Conservation (phyloP, 2,113 vertebrate genomes). For the Fregata magnificens region DNA sequence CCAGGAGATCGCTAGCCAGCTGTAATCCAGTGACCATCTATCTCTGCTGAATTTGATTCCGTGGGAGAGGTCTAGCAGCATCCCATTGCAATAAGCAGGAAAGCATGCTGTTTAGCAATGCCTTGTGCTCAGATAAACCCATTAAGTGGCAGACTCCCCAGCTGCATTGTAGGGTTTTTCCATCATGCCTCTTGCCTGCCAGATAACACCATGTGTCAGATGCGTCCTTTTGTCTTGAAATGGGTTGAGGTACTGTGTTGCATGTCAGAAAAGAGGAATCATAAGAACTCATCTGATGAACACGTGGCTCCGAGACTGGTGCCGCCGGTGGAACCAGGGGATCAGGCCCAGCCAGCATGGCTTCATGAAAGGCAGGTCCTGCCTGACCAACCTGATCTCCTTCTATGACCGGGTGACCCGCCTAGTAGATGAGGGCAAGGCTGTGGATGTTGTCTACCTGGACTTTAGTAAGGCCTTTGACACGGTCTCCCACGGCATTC, state of each 20-base stretch:
- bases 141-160: background rate
- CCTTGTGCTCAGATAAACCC: background rate
- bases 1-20: background rate
- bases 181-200: background rate
- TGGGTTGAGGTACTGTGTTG: background rate
- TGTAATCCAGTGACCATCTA: background rate
- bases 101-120: background rate
- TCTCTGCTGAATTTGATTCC: background rate
- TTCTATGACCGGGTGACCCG: too few relatives aligned
- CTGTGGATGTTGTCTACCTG: too few relatives aligned
- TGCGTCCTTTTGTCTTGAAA: background rate
- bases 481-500: too few relatives aligned
- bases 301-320: too few relatives aligned
- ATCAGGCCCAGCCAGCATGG: too few relatives aligned
- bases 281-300: too few relatives aligned
- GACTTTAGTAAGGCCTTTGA: too few relatives aligned
- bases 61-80: background rate
- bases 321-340: too few relatives aligned
- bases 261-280: background rate
- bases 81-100: background rate
- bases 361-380: too few relatives aligned
- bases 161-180: background rate
- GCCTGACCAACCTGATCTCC: too few relatives aligned
- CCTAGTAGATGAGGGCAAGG: too few relatives aligned
- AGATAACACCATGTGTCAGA: background rate